Evolutionary conservation across 2,113 vertebrate genomes (phyloP).

Genomic region (Melierax canorus): DNA sequence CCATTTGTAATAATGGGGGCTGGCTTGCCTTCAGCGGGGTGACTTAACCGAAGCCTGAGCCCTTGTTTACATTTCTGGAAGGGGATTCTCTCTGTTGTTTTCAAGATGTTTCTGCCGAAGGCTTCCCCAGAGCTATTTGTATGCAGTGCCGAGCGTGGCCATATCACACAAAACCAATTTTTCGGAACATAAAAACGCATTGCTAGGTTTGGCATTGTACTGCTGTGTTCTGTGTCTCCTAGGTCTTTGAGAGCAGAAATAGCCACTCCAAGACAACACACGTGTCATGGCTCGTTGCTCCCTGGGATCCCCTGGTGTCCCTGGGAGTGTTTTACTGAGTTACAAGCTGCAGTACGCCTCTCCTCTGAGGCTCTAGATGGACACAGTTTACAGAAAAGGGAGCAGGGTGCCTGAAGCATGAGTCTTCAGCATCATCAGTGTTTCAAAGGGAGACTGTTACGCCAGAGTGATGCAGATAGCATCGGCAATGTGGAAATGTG

Average conservation of each 20-base stretch:
- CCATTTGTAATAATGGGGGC: not conserved
- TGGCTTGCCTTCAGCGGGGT: not conserved
- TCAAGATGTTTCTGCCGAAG: not conserved
- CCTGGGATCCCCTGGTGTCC: not conserved
- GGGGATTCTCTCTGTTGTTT: not conserved
- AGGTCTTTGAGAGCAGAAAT: not conserved
- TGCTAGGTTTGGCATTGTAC: not conserved
- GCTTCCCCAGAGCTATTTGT: not conserved
- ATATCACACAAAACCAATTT: not conserved
- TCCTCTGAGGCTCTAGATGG: not conserved
- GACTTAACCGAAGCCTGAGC: not conserved
- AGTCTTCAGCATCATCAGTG: not conserved
- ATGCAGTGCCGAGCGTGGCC: not conserved
- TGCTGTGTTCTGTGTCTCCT: not conserved
- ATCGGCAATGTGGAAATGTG: not conserved
- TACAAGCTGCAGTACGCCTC: not conserved
- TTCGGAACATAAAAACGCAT: not conserved
- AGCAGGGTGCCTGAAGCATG: not conserved
- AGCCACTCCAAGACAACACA: not conserved
- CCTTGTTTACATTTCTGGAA: not conserved
- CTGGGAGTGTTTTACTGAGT: not conserved
- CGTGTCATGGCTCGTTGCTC: accelerated
- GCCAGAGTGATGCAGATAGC: not conserved
- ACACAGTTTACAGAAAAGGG: not conserved
- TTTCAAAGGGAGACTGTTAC: not conserved